These are phyloP conservation scores for Spodoptera frugiperda DNA, from an alignment of 1,140 invertebrate genomes.

Conservation along the genomic window DNA sequence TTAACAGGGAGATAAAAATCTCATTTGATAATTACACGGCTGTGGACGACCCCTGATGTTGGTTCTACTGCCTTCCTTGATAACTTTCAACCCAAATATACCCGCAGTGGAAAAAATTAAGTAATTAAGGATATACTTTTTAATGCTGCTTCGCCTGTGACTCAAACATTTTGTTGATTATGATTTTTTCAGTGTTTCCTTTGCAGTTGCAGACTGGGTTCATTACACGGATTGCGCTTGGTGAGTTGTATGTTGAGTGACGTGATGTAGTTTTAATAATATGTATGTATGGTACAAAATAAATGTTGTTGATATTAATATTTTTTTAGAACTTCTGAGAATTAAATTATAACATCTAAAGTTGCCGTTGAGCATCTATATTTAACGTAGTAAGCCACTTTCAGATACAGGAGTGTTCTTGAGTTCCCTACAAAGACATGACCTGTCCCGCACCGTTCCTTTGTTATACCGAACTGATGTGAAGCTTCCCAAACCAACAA, in stretches of 20 bases:
- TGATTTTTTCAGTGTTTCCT: conserved; percentile 25
- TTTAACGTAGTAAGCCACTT: not conserved
- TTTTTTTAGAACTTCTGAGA: too few species aligned
- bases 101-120: conserved; percentile 32
- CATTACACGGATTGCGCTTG: conserved; percentile 4
- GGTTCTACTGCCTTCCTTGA: conserved; percentile 2
- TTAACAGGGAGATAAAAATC: conserved; percentile 48
- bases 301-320: too few species aligned
- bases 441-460: not conserved
- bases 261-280: too few species aligned
- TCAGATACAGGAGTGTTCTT: not conserved
- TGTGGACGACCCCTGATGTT: conserved; percentile 1
- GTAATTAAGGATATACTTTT: conserved; percentile 35
- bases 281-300: too few species aligned
- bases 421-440: not conserved
- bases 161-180: conserved; percentile 30
- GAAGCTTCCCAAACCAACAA: conserved; percentile 52
- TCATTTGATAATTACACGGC: conserved; percentile 48
- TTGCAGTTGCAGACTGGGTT: not conserved
- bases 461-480: conserved; percentile 49
- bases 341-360: too few species aligned
- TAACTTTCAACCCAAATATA: conserved; percentile 31
- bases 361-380: not conserved
- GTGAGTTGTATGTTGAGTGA: not conserved
- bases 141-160: conserved; percentile 25